Base-by-base conservation (phyloP, 2,888 invertebrate species). In the Seladonia tumulorum region DNA sequence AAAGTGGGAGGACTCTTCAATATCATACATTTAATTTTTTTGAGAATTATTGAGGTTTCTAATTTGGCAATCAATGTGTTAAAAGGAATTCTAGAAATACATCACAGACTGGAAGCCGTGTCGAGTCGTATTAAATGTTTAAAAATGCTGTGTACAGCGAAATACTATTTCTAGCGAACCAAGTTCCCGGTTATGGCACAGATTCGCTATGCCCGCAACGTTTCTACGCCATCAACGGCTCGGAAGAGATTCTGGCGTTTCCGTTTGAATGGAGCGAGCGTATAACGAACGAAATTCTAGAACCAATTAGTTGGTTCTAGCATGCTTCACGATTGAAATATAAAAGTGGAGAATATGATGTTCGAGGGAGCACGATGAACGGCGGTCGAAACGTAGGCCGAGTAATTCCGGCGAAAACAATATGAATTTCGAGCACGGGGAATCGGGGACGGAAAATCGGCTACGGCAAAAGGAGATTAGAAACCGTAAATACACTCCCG, bases 401-500 rank as follows among this genome's bases (percentile, higher is more conserved):
- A 4, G n/a, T 57, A 57, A 57, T 12, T 57, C 4, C 1, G n/a
- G 12, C n/a, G n/a, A 57, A 57, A 57, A 57, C n/a, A n/a, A 57
- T 57, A 53, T 2, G 53, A 53, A 35, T 35, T 45, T 57, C 14
- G 35, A 25, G 39, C 10, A 29, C 29, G 60, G 83, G 25, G 77
- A 74, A 70, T 74, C 73, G 29, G 1, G 14, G 0, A 22, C 45
- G 42, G 29, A 29, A 53, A 84, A 83, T 75, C 63, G 78, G 18
- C 4, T 70, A n/a, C 7, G 39, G 10, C 35, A 42, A 47, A 49
- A 57, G 53, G 29, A 57, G 25, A 76, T 68, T 79, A 79, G 85
- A 84, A 79, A 79, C 5, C 45, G 53, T 5, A 45, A 22, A 16
- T 1, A n/a, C n/a, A n/a, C n/a, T n/a, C n/a, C n/a, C n/a, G n/a